These are phyloP conservation scores for Drosophila nikananu DNA, from an alignment of 1,140 invertebrate species.

Conservation along the genomic window DNA sequence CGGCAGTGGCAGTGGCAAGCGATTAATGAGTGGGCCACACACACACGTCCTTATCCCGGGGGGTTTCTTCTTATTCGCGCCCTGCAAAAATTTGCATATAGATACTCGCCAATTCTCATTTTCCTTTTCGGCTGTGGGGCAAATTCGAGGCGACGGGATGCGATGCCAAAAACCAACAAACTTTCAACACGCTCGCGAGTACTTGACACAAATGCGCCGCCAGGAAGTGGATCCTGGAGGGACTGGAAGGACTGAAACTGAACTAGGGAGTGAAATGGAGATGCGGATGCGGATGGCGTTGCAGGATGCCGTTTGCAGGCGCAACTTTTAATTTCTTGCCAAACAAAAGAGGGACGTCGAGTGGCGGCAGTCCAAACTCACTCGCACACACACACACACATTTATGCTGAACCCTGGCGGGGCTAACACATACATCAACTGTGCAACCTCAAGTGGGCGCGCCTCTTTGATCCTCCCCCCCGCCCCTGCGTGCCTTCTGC, in stretches of 20 bases:
- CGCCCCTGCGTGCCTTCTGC: not conserved
- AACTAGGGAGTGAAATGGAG: constrained; percentile 20
- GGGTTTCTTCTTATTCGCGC: constrained; percentile 5
- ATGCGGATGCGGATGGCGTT: constrained; percentile 49
- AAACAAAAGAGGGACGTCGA: constrained; percentile 70
- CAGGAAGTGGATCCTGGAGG: constrained; percentile 48
- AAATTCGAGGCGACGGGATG: constrained; percentile 1
- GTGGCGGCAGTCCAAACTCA: constrained; percentile 56
- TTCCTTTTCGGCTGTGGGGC: constrained; percentile 9
- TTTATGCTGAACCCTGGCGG: constrained; percentile 4
- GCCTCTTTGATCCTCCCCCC: constrained; percentile 43
- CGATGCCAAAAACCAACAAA: constrained; percentile 79
- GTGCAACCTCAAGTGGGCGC: constrained; percentile 64
- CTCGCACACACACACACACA: constrained; percentile 5
- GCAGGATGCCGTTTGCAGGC: constrained; percentile 67
- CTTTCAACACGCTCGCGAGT: constrained; percentile 67
- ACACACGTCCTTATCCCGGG: constrained; percentile 32
- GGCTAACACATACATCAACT: constrained; percentile 55
- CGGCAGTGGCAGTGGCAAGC: constrained; percentile 8
- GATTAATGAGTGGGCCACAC: constrained; percentile 60
- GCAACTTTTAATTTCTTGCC: constrained; percentile 81
- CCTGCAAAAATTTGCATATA: constrained; percentile 36
- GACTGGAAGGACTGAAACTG: constrained; percentile 10
- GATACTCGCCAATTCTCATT: constrained; percentile 32
- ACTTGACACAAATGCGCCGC: constrained; percentile 78